Evolutionary conservation across 1,140 invertebrate species (phyloP), one percentile per base, ranked within the genome.

Genomic region (Drosophila insularis): DNA sequence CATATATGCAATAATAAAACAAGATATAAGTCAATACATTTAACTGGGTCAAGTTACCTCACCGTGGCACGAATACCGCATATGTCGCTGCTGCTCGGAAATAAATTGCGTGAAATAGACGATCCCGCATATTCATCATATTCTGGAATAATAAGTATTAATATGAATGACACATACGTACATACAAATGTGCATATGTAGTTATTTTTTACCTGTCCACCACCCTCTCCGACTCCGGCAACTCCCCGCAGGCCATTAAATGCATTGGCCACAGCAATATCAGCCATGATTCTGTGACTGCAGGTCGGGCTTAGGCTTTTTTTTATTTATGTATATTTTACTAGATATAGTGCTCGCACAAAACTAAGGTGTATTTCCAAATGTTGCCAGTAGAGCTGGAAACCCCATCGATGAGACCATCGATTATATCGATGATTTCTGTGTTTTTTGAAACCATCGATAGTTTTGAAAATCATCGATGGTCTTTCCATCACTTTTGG

Each of bases 21-120:
- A 21, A 8, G 17, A 35, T 19, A 59, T 23, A 4, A 39, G 27
- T 69, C 61, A 60, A 68, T 40, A 32, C 2, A 10, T 50, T 11
- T 1, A 50, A 14, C 19, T 11, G 21, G 43, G 8, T 21, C 8
- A 21, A 19, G 17, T 50, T 40, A 39, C 31, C 74, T 77, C 55
- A 82, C 91, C 78, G 74, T 53, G 98, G 98, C 93, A 99, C 97
- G 64, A 96, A 95, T 87, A 96, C 93, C 13, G 97, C 97, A 93
- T 99, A 99, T 37, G 96, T 95, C 80, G 99, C 92, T 13, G 98
- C 96, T 76, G 96, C 95, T 91, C 97, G 96, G 85, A 98, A 97
- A 92, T 99, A 99, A 70, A 99, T 93, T 27, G 98, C 97, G 92
- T 99, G 97, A 91, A 99, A 99, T n/a, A 99, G 93, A 74, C 98